A percentile compares a stretch with the other conserved stretches of the same genome.
Evolutionary conservation across 2,113 vertebrate species (phyloP).

Genomic region (Xenopus laevis): DNA sequence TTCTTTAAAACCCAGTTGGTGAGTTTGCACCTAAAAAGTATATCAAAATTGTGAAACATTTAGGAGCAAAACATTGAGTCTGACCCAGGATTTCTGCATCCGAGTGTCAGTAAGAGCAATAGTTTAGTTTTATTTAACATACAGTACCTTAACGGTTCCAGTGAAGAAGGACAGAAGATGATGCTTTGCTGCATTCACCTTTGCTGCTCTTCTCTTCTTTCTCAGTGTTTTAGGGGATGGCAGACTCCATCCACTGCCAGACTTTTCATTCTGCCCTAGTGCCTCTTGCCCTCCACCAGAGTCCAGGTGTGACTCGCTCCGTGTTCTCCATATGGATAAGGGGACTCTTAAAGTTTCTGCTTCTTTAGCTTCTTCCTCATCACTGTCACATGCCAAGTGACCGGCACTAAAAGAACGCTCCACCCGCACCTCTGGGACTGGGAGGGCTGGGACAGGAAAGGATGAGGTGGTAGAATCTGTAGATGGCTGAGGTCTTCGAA

Average conservation of each 20-base stretch:
- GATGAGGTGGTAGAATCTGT: not conserved
- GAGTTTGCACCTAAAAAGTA: no score
- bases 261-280: slow-evolving; percentile 17
- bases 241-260: slow-evolving; percentile 50
- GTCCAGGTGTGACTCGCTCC: slow-evolving; percentile 47
- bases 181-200: slow-evolving; percentile 42
- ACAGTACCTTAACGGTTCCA: slow-evolving; percentile 46
- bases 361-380: slow-evolving; percentile 17
- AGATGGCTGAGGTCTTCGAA: slow-evolving; percentile 1
- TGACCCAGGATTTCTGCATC: no score
- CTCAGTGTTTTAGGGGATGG: slow-evolving; percentile 48
- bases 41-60: no score
- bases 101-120: no score
- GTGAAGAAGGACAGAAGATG: slow-evolving; percentile 47
- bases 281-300: slow-evolving; percentile 4
- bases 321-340: slow-evolving; percentile 46
- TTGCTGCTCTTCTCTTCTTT: slow-evolving; percentile 41
- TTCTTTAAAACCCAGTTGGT: no score
- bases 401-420: slow-evolving; percentile 38
- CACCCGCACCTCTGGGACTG: slow-evolving; percentile 34
- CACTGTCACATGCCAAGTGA: slow-evolving; percentile 30
- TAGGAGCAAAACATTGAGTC: no score
- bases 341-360: slow-evolving; percentile 28
- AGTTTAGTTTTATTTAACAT: no score
- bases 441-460: not conserved